Base-by-base conservation (phyloP, 2,113 vertebrate species). In the Aplodontia rufa region DNA sequence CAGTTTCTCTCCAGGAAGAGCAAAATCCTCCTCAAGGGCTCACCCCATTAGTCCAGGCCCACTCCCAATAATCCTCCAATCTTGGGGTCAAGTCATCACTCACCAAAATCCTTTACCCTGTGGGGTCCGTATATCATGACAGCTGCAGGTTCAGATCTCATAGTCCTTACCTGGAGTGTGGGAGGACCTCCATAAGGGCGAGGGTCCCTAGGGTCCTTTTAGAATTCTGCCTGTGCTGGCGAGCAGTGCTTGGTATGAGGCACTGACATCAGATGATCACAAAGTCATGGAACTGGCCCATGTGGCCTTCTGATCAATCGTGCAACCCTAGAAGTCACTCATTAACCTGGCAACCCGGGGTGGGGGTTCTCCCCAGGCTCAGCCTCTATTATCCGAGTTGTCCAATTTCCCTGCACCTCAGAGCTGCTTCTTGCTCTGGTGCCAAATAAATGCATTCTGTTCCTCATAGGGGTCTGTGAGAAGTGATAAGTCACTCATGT, bases 291-390 rank as follows among this genome's bases (percentile, higher is more conserved):
- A 55, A 30, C 16, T 51, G 75, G 22, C n/a, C 28, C 19, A 6
- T 4, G 12, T 3, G 30, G 51, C 24, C 32, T 42, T 19, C 40
- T 49, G 55, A 66, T 16, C 28, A 26, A n/a, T 16, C 11, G 45
- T 14, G 42, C 7, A 24, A 6, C 8, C 75, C 22, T 0, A n/a
- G 35, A 69, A 49, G 37, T 42, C 58, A 35, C 7, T 74, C 45
- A 81, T 64, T 8, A 64, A 42, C 32, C 60, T 47, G 5, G 37
- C 11, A 30, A 51, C 22, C n/a, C 26, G 37, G 3, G 20, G 12
- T 4, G 0, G 0, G 1, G 7, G 10, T 22, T 0, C 16, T 22
- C 22, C 32, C 49, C 37, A 32, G 24, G 2, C n/a, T 76, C 62
- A n/a, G 72, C 10, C 28, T 40, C 9, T 75, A 11, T 80, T 10